Conservation (phyloP, 53 echinoderm and acorn worm species). For the Paracentrotus lividus region DNA sequence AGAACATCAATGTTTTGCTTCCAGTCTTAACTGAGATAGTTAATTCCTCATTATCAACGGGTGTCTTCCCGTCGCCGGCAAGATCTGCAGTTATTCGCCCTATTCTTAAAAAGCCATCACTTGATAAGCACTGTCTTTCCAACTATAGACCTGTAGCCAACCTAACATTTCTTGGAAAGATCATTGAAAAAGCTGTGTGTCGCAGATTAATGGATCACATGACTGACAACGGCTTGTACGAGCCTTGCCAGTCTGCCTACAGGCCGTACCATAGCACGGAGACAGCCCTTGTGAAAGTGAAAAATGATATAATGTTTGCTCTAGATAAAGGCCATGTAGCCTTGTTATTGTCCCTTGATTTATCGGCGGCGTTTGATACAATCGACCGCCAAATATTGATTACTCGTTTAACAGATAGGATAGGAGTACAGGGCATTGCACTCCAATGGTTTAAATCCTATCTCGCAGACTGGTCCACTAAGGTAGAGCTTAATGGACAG, state of each 20-base stretch:
- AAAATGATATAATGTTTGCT: background rate
- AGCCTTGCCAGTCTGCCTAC: constrained; percentile 20
- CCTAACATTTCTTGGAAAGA: background rate
- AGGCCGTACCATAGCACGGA: constrained; percentile 11
- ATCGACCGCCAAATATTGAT: background rate
- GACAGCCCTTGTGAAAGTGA: background rate
- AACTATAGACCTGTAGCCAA: background rate
- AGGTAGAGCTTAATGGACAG: background rate
- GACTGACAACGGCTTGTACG: constrained; percentile 34
- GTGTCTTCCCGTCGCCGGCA: background rate
- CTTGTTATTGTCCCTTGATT: background rate
- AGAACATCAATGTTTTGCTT: background rate
- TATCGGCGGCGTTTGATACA: background rate
- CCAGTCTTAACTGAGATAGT: background rate
- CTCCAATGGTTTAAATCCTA: background rate
- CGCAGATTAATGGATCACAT: constrained; percentile 11
- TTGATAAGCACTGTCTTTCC: background rate
- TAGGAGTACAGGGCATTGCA: background rate
- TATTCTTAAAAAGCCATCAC: background rate
- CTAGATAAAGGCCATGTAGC: background rate
- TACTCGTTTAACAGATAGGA: background rate
- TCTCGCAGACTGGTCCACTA: background rate
- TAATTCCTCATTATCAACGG: background rate
- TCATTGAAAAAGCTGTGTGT: constrained; percentile 19
- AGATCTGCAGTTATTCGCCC: background rate